Evolutionary conservation across 1,140 invertebrate species (phyloP).

Genomic region (Caenorhabditis brenneri): DNA sequence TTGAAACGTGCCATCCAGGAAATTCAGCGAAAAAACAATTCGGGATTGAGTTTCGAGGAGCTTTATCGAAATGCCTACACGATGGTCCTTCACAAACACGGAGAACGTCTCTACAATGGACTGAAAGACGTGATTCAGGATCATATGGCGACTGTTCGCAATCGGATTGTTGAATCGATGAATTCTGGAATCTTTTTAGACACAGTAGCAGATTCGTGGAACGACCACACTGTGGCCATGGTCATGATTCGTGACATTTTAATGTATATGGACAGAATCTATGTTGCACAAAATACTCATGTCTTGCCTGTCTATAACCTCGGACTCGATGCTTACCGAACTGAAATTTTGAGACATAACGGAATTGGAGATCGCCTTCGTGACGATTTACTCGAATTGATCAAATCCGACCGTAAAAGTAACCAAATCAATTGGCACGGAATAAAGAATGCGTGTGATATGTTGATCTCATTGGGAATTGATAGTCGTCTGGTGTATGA

Average conservation of each 20-base stretch:
- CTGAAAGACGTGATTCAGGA: constrained; percentile 97
- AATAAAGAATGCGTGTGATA: constrained; percentile 97
- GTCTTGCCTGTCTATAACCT: constrained; percentile 99
- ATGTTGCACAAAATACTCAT: constrained; percentile 91
- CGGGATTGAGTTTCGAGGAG: constrained; percentile 98
- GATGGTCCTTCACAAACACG: constrained; percentile 99
- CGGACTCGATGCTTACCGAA: constrained; percentile 78
- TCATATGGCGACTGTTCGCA: constrained; percentile 77
- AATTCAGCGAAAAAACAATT: constrained; percentile 99
- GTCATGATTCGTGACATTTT: constrained; percentile 99
- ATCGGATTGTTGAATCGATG: constrained; percentile 86
- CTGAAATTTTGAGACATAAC: constrained; percentile 83
- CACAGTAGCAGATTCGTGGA: constrained; percentile 95
- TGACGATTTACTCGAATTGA: constrained; percentile 90
- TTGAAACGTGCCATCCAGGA: constrained; percentile 99
- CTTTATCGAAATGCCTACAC: constrained; percentile 99
- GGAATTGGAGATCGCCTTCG: constrained; percentile 90
- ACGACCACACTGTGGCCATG: constrained; percentile 99
- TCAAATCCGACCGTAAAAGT: constrained; percentile 89
- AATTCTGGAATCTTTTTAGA: constrained; percentile 92
- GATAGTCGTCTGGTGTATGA: constrained; percentile 92
- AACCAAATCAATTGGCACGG: constrained; percentile 90
- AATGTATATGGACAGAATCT: constrained; percentile 99
- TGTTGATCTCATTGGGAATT: constrained; percentile 96
- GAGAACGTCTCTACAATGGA: constrained; percentile 93